Percentiles rank a stretch among this genome's conserved stretches.
Evolutionary conservation across 1,140 invertebrate genomes (phyloP).

Genomic region (Drosophila arawakana): DNA sequence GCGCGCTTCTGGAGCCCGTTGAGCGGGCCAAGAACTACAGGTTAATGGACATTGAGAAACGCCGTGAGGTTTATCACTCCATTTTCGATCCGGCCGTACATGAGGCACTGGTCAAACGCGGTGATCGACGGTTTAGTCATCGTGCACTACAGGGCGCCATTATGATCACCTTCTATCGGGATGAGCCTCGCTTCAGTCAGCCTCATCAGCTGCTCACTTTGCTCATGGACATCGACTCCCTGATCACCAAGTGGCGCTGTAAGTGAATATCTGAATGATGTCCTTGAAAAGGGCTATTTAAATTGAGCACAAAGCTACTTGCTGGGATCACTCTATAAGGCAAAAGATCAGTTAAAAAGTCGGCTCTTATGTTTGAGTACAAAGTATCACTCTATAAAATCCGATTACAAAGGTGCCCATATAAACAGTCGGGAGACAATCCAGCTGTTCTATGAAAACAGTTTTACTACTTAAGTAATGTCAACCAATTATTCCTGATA

Average conservation of each 20-base stretch:
- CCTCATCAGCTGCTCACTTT: slow-evolving; percentile 97
- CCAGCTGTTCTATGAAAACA: no score
- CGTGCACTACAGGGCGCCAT: slow-evolving; percentile 97
- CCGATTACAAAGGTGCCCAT: no score
- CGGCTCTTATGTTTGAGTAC: no score
- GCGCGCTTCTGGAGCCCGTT: slow-evolving; percentile 85
- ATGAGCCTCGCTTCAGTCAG: slow-evolving; percentile 98
- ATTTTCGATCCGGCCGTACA: slow-evolving; percentile 94
- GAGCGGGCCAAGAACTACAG: slow-evolving; percentile 87
- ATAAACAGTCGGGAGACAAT: no score
- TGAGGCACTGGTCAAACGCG: slow-evolving; percentile 91
- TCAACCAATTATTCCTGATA: no score
- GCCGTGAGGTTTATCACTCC: slow-evolving; percentile 93
- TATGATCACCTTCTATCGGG: slow-evolving; percentile 98
- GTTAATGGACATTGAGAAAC: slow-evolving; percentile 90
- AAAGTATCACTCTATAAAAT: no score
- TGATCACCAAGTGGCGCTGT: slow-evolving; percentile 99
- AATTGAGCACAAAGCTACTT: no score
- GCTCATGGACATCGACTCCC: slow-evolving; percentile 98
- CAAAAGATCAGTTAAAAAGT: no score
- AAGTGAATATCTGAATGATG: slow-evolving; percentile 84
- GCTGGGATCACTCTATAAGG: no score
- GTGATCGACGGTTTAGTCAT: slow-evolving; percentile 96
- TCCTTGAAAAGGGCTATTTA: no score
- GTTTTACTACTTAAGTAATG: no score